Conservation (phyloP, 2,888 invertebrate species). For the Geophilus truncorum region DNA sequence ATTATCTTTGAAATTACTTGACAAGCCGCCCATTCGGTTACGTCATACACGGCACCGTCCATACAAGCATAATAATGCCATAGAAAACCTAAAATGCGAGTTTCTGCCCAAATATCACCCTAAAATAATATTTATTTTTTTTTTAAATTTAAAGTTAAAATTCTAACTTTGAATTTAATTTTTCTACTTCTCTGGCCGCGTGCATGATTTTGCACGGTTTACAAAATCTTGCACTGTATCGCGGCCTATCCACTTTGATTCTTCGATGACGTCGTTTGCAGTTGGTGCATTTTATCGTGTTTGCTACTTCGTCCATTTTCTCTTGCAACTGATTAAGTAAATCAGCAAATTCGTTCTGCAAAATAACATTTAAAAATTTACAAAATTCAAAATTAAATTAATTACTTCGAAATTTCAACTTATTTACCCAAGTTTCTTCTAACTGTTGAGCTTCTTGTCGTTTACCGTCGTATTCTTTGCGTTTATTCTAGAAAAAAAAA, state of each 20-base stretch:
- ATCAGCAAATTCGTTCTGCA: constrained; percentile 67
- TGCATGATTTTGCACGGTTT: constrained; percentile 82
- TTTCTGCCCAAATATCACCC: constrained; percentile 97
- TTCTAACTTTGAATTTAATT: too few relatives aligned
- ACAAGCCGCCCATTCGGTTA: constrained; percentile 95
- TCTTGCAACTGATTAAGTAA: constrained; percentile 81
- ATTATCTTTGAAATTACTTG: constrained; percentile 59
- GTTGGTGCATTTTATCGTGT: constrained; percentile 90
- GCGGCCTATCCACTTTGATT: constrained; percentile 75
- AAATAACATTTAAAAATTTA: background rate
- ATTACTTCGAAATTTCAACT: background rate
- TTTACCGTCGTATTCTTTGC: constrained; percentile 67
- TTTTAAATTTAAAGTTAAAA: too few relatives aligned
- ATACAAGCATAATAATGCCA: constrained; percentile 96
- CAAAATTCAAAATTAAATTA: background rate
- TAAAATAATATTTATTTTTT: constrained; percentile 45
- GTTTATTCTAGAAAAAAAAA: constrained; percentile 70
- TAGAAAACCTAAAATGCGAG: constrained; percentile 72
- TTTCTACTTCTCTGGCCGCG: constrained; percentile 83
- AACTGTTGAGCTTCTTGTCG: constrained; percentile 68
- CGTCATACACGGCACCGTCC: constrained; percentile 93
- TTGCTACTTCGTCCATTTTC: constrained; percentile 90
- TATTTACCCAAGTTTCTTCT: constrained; percentile 58
- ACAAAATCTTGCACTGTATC: constrained; percentile 88
- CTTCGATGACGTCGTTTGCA: constrained; percentile 87